phyloP scores from a whole-genome alignment of 1,140 invertebrate species.

The Thalassaphorura encarpata region DNA sequence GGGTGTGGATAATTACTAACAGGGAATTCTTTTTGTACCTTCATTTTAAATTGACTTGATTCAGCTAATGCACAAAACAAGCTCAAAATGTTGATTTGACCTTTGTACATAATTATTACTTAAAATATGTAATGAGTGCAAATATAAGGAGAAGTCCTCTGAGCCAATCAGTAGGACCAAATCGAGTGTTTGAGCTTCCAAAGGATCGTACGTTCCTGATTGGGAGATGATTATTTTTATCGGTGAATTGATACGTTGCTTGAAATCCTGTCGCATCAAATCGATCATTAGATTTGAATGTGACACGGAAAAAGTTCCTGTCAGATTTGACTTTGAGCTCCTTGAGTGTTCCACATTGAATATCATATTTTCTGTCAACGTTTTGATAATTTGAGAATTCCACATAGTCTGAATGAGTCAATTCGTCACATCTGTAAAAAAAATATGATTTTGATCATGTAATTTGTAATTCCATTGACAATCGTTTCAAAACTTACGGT shows the following conservation, averaged over 20 bases:
- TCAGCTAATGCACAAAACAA: too few species aligned
- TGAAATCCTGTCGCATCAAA: constrained; percentile 51
- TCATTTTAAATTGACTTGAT: too few species aligned
- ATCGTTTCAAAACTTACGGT: constrained; percentile 61
- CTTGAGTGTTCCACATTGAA: constrained; percentile 42
- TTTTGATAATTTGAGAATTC: constrained; percentile 48
- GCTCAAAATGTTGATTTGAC: too few species aligned
- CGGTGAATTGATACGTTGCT: constrained; percentile 45
- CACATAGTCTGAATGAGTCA: constrained; percentile 46
- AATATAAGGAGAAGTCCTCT: too few species aligned
- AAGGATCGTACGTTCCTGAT: constrained; percentile 19
- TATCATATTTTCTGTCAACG: constrained; percentile 39
- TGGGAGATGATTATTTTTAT: constrained; percentile 21
- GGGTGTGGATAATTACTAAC: too few species aligned
- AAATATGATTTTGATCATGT: not conserved
- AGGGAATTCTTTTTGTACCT: too few species aligned
- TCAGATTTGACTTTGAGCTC: constrained; percentile 43
- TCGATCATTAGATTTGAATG: constrained; percentile 49
- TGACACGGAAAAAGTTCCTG: constrained; percentile 48
- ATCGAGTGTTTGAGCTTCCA: too few species aligned
- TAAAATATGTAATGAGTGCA: too few species aligned
- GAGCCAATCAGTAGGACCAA: too few species aligned
- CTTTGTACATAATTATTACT: too few species aligned
- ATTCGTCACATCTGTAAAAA: constrained; percentile 41
- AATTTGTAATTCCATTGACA: not conserved